Percentiles rank a stretch among this genome's conserved stretches.
phyloP scores from a whole-genome alignment of 1,140 invertebrate species.

The Palaemon carinicauda region DNA sequence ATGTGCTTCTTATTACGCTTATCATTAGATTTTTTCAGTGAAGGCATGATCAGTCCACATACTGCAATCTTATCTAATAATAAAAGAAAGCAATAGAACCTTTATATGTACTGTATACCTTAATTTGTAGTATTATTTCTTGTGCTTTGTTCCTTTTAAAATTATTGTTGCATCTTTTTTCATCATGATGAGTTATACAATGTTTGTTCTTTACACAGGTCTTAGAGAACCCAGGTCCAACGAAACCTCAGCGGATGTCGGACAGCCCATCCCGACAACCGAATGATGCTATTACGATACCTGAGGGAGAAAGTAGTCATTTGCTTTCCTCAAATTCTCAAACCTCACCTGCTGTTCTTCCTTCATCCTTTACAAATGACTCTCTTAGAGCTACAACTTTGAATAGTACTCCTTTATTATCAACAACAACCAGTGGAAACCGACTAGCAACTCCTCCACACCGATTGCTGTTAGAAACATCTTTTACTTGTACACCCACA shows the following conservation, averaged over 20 bases:
- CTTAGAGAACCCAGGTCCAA: conserved; percentile 65
- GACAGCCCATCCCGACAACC: conserved; percentile 20
- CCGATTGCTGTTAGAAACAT: conserved; percentile 57
- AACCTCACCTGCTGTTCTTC: conserved; percentile 5
- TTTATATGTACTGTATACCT: not conserved
- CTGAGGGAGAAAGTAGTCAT: conserved; percentile 31
- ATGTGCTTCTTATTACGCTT: too few relatives aligned
- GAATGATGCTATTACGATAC: conserved; percentile 18
- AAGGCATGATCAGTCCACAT: too few relatives aligned
- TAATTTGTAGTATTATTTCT: not conserved
- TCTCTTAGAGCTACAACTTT: conserved; percentile 53
- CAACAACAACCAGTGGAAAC: conserved; percentile 49
- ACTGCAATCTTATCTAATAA: too few relatives aligned
- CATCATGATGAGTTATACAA: not conserved
- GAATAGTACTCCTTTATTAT: conserved; percentile 55
- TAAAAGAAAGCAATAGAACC: too few relatives aligned
- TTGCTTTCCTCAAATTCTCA: conserved; percentile 1
- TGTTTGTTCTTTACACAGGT: conserved; percentile 60
- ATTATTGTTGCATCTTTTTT: not conserved
- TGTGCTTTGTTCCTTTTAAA: not conserved
- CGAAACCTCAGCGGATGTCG: conserved; percentile 64
- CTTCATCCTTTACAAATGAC: not conserved
- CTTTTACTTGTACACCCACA: conserved; percentile 61
- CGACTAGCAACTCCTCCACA: conserved; percentile 61
- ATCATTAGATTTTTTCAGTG: too few relatives aligned